A percentile compares a stretch with the other conserved stretches of the same genome.
Conservation (phyloP, 2,888 invertebrate genomes). For the Nephrocerus scutellatus region DNA sequence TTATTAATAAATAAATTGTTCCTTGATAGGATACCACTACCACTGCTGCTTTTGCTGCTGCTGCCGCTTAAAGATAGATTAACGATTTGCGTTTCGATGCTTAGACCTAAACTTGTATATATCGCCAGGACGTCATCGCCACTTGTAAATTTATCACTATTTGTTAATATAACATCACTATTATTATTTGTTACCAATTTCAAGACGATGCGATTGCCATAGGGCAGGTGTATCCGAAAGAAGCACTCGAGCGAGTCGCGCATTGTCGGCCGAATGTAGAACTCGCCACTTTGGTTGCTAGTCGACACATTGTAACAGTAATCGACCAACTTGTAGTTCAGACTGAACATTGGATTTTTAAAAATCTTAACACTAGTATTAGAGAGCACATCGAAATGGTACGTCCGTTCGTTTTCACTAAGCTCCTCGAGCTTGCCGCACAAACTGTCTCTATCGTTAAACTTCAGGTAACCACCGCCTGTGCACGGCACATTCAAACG, state of each 20-base stretch:
- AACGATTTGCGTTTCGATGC: constrained; percentile 28
- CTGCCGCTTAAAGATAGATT: constrained; percentile 28
- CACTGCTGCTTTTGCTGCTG: too few relatives aligned
- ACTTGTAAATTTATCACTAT: constrained; percentile 13
- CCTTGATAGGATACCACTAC: too few relatives aligned
- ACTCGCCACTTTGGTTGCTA: constrained; percentile 58
- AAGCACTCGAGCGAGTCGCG: constrained; percentile 57
- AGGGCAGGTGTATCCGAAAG: constrained; percentile 63
- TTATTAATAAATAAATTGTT: too few relatives aligned
- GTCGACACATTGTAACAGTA: constrained; percentile 65
- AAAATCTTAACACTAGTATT: constrained; percentile 53
- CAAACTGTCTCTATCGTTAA: constrained; percentile 49
- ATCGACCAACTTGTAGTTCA: constrained; percentile 61
- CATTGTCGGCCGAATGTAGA: constrained; percentile 54
- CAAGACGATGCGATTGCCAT: constrained; percentile 58
- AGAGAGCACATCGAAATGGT: constrained; percentile 54
- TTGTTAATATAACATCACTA: constrained; percentile 26
- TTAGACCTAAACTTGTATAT: constrained; percentile 27
- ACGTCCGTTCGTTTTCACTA: constrained; percentile 52
- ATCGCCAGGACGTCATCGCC: constrained; percentile 20
- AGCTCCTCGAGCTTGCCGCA: constrained; percentile 69
- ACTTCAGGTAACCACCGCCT: constrained; percentile 55
- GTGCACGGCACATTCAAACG: constrained; percentile 65
- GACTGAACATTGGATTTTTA: constrained; percentile 60
- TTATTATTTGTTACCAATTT: constrained; percentile 49